Evolutionary conservation across 2,113 vertebrate species (phyloP).

Genomic region (Origma solitaria): DNA sequence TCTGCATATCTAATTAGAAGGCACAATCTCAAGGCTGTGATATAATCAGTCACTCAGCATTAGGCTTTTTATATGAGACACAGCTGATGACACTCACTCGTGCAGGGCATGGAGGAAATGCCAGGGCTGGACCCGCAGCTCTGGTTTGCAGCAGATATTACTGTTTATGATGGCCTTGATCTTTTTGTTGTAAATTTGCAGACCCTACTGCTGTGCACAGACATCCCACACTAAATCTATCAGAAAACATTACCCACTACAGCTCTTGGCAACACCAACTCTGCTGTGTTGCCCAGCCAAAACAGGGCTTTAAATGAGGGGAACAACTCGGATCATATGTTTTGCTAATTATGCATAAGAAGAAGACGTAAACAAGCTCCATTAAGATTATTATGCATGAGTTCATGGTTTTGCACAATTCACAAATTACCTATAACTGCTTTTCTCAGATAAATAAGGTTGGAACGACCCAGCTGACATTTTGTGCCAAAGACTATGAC

Average conservation of each 20-base stretch:
- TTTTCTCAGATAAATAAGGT: neutral
- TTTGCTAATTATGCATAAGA: constrained; percentile 28
- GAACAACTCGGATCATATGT: constrained; percentile 3
- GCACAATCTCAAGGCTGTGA: neutral
- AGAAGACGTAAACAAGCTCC: neutral
- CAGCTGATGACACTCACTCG: neutral
- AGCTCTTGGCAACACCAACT: constrained; percentile 5
- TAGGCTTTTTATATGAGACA: neutral
- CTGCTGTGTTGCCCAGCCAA: neutral
- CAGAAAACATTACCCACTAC: neutral
- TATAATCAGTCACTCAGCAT: neutral
- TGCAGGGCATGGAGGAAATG: neutral
- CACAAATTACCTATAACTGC: constrained; percentile 8
- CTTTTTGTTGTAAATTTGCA: constrained; percentile 16
- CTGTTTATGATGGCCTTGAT: neutral
- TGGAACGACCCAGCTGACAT: neutral
- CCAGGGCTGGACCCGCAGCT: neutral
- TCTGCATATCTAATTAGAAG: neutral
- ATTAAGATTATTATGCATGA: constrained; percentile 28
- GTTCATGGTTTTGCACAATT: constrained; percentile 11
- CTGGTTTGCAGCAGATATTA: neutral
- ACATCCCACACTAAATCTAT: neutral
- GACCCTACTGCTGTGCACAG: neutral
- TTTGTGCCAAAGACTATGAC: neutral
- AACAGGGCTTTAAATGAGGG: constrained; percentile 1